phyloP scores from a whole-genome alignment of 2,113 vertebrate species.

The Paradisaea rubra region DNA sequence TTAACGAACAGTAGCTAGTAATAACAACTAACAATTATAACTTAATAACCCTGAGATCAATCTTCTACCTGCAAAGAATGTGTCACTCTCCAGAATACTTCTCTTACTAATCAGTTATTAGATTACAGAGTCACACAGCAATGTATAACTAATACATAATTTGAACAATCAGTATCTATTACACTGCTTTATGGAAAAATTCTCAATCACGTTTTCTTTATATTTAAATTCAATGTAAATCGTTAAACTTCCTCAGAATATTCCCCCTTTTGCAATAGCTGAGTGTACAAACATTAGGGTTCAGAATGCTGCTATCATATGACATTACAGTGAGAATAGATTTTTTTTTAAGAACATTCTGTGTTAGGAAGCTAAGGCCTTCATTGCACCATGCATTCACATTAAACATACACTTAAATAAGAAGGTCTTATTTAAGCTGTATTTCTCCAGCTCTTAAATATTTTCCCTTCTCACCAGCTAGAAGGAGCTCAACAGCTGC shows the following conservation, averaged over 20 bases:
- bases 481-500: conserved; percentile 93
- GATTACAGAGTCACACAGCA: not conserved
- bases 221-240: not conserved
- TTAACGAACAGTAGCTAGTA: not conserved
- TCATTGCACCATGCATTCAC: not conserved
- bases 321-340: not conserved
- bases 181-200: not conserved
- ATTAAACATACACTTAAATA: not conserved
- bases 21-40: not conserved
- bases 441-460: not conserved
- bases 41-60: not conserved
- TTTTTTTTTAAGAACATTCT: not conserved
- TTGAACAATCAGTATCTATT: not conserved
- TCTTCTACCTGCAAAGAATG: not conserved
- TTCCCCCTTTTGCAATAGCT: not conserved
- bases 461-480: conserved; percentile 78
- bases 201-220: not conserved
- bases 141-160: not conserved
- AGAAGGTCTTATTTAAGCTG: not conserved
- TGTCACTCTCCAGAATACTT: not conserved
- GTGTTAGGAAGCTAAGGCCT: not conserved
- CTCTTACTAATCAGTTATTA: not conserved
- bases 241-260: not conserved
- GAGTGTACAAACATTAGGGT: not conserved
- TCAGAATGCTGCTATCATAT: not conserved